Evolutionary conservation across 2,797 vertebrate genomes (phyloP).

Genomic region (Artibeus lituratus): DNA sequence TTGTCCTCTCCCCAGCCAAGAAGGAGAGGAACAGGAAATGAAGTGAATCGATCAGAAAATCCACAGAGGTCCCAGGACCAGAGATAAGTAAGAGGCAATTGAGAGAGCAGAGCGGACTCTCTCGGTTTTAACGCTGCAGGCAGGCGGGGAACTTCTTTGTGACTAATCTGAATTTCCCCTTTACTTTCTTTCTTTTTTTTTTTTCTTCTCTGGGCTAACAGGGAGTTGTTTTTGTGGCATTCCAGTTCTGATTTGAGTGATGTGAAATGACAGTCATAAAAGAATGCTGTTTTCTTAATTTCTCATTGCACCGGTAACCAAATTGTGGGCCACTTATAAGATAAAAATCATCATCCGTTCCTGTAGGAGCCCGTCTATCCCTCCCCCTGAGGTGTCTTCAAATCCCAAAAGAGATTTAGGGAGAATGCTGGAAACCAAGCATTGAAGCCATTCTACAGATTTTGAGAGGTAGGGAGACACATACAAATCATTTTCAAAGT

Average conservation of each 20-base stretch:
- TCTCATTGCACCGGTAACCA: slow-evolving; percentile 60
- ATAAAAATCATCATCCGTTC: slow-evolving; percentile 39
- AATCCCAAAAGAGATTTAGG: slow-evolving; percentile 1
- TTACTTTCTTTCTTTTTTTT: slow-evolving; percentile 81
- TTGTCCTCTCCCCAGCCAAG: not conserved
- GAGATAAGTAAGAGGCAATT: slow-evolving; percentile 72
- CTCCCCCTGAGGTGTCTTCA: not conserved
- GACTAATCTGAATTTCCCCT: slow-evolving; percentile 87
- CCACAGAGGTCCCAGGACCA: slow-evolving; percentile 44
- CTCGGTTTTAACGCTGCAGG: slow-evolving; percentile 78
- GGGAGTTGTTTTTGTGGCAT: slow-evolving; percentile 83
- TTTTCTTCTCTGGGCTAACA: slow-evolving; percentile 77
- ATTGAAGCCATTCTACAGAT: not conserved
- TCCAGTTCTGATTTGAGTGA: slow-evolving; percentile 83
- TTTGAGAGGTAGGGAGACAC: not conserved
- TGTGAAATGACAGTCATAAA: slow-evolving; percentile 73
- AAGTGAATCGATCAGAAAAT: not conserved
- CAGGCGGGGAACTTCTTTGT: slow-evolving; percentile 86
- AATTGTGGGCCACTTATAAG: slow-evolving; percentile 49
- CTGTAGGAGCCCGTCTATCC: not conserved
- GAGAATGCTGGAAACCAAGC: not conserved
- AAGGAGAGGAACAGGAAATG: not conserved
- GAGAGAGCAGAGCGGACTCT: slow-evolving; percentile 65
- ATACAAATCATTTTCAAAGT: not conserved
- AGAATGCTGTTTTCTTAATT: slow-evolving; percentile 68